These are phyloP conservation scores for Drosophila lini DNA, from an alignment of 1,140 invertebrate genomes.

Conservation along the genomic window DNA sequence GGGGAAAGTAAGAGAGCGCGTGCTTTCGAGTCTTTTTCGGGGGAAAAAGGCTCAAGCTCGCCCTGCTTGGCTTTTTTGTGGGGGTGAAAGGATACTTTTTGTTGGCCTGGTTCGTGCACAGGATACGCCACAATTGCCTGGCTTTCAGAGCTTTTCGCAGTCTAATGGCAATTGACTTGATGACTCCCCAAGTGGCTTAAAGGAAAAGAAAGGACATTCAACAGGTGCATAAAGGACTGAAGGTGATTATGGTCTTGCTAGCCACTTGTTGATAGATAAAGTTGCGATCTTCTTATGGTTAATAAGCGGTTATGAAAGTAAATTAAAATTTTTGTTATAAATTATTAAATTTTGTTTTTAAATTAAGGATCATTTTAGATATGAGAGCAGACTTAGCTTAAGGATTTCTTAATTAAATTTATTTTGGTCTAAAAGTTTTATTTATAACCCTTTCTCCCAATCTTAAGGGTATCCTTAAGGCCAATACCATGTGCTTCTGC, in stretches of 20 bases:
- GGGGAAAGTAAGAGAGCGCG: conserved; percentile 47
- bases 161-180: conserved; percentile 31
- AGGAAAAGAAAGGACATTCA: conserved; percentile 21
- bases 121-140: conserved; percentile 69
- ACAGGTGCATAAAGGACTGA: conserved; percentile 42
- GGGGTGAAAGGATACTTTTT: conserved; percentile 62
- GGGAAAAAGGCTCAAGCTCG: conserved; percentile 35
- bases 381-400: no score
- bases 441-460: background rate
- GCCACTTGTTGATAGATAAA: conserved; percentile 23
- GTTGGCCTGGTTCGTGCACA: conserved; percentile 62
- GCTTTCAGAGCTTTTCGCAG: conserved; percentile 53
- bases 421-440: background rate
- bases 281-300: background rate
- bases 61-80: conserved; percentile 37
- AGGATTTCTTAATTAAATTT: background rate
- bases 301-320: no score
- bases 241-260: background rate
- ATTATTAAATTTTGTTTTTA: no score
- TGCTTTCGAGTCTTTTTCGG: conserved; percentile 50
- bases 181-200: conserved; percentile 16
- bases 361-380: no score
- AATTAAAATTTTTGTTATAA: no score
- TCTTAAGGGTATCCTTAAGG: conserved; percentile 18
- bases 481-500: conserved; percentile 10